Evolutionary conservation across 2,113 vertebrate genomes (phyloP).

Genomic region (Chlorodrepanis virens): DNA sequence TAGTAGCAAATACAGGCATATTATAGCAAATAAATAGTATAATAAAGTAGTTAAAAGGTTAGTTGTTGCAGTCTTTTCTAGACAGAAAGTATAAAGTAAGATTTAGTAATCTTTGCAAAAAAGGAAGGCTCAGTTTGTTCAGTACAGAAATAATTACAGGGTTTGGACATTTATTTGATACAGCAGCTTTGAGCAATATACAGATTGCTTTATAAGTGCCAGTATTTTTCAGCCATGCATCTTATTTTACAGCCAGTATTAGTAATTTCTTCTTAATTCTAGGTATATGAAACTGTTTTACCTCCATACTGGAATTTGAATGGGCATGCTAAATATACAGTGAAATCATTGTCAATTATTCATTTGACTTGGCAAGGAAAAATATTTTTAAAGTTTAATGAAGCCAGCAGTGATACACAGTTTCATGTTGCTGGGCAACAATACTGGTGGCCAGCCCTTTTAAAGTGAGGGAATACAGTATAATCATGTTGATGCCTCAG

Average conservation of each 20-base stretch:
- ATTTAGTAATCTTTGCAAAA: background rate
- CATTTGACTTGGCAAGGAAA: slow-evolving; percentile 67
- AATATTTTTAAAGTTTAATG: slow-evolving; percentile 71
- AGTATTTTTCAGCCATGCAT: background rate
- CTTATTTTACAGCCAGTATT: background rate
- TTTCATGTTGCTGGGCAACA: slow-evolving; percentile 65
- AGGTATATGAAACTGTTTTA: background rate
- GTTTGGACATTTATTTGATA: background rate
- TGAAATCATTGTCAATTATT: slow-evolving; percentile 61
- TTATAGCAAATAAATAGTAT: background rate
- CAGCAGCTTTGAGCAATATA: background rate
- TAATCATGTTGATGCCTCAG: slow-evolving; percentile 45
- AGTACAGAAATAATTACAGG: background rate
- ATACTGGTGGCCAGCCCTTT: background rate
- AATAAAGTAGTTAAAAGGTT: background rate
- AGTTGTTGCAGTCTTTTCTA: background rate
- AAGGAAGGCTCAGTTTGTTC: background rate
- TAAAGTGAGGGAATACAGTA: background rate
- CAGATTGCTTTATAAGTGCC: background rate
- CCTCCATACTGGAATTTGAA: background rate
- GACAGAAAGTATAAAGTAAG: background rate
- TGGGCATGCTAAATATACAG: background rate
- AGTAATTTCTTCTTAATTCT: background rate
- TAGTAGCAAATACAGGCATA: background rate
- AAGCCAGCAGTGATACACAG: slow-evolving; percentile 61